Conservation (phyloP, 2,888 invertebrate genomes). For the Glaucopsyche alexis region DNA sequence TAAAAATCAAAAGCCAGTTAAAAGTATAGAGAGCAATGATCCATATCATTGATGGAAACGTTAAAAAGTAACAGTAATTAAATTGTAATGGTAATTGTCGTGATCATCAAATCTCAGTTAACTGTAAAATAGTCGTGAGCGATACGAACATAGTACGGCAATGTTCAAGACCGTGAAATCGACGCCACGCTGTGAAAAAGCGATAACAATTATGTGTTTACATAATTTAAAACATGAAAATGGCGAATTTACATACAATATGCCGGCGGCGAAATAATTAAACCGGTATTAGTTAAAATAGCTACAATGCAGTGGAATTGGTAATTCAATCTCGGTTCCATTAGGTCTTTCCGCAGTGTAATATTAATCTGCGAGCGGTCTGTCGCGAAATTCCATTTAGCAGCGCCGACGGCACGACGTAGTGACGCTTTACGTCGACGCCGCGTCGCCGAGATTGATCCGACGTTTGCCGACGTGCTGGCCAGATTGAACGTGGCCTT, state of each 20-base stretch:
- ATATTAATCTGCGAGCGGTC: slow-evolving; percentile 60
- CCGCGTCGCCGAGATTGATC: slow-evolving; percentile 55
- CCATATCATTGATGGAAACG: not conserved
- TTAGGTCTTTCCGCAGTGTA: slow-evolving; percentile 53
- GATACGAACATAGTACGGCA: not conserved
- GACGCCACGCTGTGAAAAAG: not conserved
- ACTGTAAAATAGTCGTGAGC: slow-evolving; percentile 11
- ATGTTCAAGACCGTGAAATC: slow-evolving; percentile 19
- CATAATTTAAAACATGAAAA: not conserved
- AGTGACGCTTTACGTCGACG: slow-evolving; percentile 48
- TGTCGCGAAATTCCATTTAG: slow-evolving; percentile 65
- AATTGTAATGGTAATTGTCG: not conserved
- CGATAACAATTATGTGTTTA: slow-evolving; percentile 24
- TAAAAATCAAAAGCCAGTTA: not conserved
- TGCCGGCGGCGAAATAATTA: slow-evolving; percentile 17
- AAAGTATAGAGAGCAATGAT: not conserved
- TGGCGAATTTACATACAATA: not conserved
- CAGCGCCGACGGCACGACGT: slow-evolving; percentile 52
- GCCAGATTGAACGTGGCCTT: slow-evolving; percentile 36
- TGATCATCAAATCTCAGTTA: not conserved
- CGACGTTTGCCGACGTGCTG: slow-evolving; percentile 36
- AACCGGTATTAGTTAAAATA: slow-evolving; percentile 35
- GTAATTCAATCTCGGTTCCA: slow-evolving; percentile 58
- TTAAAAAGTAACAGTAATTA: slow-evolving; percentile 16
- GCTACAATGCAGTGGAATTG: slow-evolving; percentile 49